A percentile compares a stretch with the other conserved stretches of the same genome.
Conservation (phyloP, 2,888 invertebrate genomes). For the Caenorhabditis sinica region DNA sequence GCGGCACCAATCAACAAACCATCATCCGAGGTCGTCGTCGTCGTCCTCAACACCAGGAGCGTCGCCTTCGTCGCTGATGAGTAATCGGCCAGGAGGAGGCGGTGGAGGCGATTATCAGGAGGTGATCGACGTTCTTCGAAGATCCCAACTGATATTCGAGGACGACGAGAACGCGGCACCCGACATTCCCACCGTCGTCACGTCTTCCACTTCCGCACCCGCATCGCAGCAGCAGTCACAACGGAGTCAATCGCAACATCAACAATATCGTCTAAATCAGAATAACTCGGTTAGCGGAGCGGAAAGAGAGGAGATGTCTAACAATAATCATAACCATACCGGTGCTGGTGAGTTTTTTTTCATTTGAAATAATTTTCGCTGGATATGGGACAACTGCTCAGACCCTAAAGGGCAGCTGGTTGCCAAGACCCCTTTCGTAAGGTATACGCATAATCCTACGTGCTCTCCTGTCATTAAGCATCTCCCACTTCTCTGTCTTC, state of each 20-base stretch:
- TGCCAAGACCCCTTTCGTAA: background rate
- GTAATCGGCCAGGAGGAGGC: constrained; percentile 53
- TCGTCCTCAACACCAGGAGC: constrained; percentile 12
- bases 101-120: constrained; percentile 55
- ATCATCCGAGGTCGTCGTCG: constrained; percentile 26
- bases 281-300: background rate
- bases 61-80: constrained; percentile 51
- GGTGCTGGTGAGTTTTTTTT: constrained; percentile 37
- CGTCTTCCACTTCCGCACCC: background rate
- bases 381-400: background rate
- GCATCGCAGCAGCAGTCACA: background rate
- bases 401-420: background rate
- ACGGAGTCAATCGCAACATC: background rate
- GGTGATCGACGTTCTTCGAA: constrained; percentile 51
- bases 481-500: background rate
- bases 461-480: constrained; percentile 37
- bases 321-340: constrained; percentile 28
- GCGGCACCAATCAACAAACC: constrained; percentile 41
- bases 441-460: background rate
- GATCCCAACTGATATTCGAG: constrained; percentile 50
- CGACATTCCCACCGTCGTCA: constrained; percentile 9
- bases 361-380: no score
- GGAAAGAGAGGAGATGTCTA: constrained; percentile 32
- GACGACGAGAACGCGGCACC: constrained; percentile 23
- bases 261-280: constrained; percentile 8